Base-by-base conservation (phyloP, 1,140 invertebrate species). In the Drosophila watanabei region DNA sequence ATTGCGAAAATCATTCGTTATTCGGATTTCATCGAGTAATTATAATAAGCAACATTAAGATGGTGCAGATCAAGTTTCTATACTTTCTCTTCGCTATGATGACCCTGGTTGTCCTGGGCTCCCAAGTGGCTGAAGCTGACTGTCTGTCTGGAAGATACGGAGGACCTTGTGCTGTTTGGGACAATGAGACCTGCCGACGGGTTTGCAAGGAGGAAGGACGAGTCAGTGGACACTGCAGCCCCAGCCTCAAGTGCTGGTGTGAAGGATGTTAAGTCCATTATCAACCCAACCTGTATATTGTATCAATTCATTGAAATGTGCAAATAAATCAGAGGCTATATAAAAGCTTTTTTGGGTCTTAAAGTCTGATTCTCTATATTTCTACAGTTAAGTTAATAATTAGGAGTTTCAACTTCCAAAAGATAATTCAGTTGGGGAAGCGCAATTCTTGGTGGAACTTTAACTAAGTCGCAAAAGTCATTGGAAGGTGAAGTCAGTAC, bases 181-280 rank as follows among this genome's bases (percentile, higher is more conserved):
- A 72, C 35, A 49, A 58, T 18, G 69, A 70, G 8, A 35, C 16
- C 8, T 72, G 69, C 30, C 8, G 64, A 16, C 64, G 49, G 0
- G 11, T 69, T 1, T 72, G 69, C 65, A 35, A 30, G 65, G 65
- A 70, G 18, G 65, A 73, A 37, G 20, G 37, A 18, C 65, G 70
- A 0, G 2, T 2, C 10, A 58, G 20, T 70, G 70, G 70, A 20
- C 65, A 73, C 20, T 73, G 69, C 52, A 69, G 63, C 10, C 39
- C 68, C 28, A 52, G 68, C 20, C 54, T 75, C 0, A 72, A 72
- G 54, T 71, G 71, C 13, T 75, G 71, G 65, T 75, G 71, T 32
- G 57, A 75, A 35, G 64, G 69, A 39, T 68, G 56, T 49, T 72
- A 18, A 54, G 2, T n/a, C 20, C 7, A 14, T 18, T 18, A 35